Evolutionary conservation across 23 tunicate species (phyloP), one percentile per base, ranked within the genome.

Genomic region (Styela plicata): DNA sequence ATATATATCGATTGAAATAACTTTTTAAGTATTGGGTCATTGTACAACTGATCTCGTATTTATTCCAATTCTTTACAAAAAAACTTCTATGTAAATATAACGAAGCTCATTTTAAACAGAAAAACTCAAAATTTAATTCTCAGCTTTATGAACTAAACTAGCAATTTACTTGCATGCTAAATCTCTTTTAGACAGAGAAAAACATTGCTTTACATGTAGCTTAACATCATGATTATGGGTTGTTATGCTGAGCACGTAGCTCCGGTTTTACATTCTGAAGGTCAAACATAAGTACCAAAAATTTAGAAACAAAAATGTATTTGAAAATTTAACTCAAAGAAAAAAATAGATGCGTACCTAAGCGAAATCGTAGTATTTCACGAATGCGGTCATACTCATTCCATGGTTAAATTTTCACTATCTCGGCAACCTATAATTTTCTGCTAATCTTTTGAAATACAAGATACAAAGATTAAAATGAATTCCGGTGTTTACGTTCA

Each of bases 401-500:
- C 13, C 57, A 44, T 44, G 57, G 7, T 13, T 44, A 5, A 13
- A 5, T 44, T 44, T 44, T 44, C 13, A 7, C 13, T 44, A 44
- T 44, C 57, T 44, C 13, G 10, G 10, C 57, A 44, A 44, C 57
- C 57, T 44, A 13, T 13, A 44, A 44, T 44, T 44, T 44, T 44
- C 57, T 5, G 57, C 7, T 44, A 44, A 44, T 44, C n/a, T 44
- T 44, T 7, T 44, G 13, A 44, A 44, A 44, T 7, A 44, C 57
- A 44, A 44, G 7, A 44, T 44, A 44, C 13, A 44, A 44, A 44
- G 57, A 44, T 44, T 44, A 44, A 71, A 32, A 5, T 27, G 34
- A 71, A 71, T 71, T 71, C 77, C 77, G 77, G 77, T 71, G 77
- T 71, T 71, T 71, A 28, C 36, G 57, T 44, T 44, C 57, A 44